These are phyloP conservation scores for Tachina grossa DNA, from an alignment of 2,888 invertebrate species.

Conservation along the genomic window DNA sequence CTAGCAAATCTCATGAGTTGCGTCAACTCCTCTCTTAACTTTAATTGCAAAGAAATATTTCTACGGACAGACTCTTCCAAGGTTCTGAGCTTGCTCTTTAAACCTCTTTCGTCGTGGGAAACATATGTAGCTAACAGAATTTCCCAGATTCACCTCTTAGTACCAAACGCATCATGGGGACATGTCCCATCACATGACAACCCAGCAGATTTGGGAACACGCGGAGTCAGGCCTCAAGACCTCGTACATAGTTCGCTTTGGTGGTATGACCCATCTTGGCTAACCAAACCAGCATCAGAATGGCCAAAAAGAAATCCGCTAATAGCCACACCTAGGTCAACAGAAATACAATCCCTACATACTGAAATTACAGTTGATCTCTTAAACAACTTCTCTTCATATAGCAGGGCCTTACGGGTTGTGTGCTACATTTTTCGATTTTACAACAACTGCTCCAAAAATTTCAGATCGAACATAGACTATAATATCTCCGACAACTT, in stretches of 20 bases:
- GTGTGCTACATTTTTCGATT: background rate
- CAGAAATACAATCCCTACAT: background rate
- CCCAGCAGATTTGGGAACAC: background rate
- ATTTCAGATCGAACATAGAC: too few relatives aligned
- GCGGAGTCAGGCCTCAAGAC: background rate
- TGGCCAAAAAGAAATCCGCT: background rate
- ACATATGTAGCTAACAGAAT: too few relatives aligned
- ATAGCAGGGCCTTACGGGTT: background rate
- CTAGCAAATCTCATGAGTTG: too few relatives aligned
- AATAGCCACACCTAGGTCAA: background rate
- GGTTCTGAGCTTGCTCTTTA: too few relatives aligned
- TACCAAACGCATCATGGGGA: background rate
- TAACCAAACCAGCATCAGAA: background rate
- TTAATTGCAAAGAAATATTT: too few relatives aligned
- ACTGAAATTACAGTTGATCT: background rate
- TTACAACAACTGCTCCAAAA: background rate
- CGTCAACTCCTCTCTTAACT: too few relatives aligned
- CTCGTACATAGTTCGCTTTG: background rate
- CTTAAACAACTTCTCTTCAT: background rate
- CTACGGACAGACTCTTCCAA: too few relatives aligned
- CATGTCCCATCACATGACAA: background rate
- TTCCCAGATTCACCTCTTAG: too few relatives aligned
- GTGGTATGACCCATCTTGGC: constrained; percentile 3
- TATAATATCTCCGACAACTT: too few relatives aligned
- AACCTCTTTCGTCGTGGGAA: too few relatives aligned